phyloP scores from a whole-genome alignment of 2,888 invertebrate genomes.

The Lottia scabra region DNA sequence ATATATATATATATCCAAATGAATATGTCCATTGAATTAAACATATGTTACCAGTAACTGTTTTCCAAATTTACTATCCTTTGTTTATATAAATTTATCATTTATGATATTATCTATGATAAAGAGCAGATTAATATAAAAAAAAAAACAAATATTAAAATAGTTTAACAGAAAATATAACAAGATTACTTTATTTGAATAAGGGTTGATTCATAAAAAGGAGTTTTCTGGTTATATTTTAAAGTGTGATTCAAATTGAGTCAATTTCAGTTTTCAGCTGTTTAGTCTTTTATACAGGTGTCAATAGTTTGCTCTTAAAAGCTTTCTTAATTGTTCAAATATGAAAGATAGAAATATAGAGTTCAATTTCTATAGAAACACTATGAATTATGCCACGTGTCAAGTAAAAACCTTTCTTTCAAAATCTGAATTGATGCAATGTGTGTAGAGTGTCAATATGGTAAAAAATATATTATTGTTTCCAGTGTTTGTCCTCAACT shows the following conservation, averaged over 20 bases:
- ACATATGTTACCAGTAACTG: too few relatives aligned
- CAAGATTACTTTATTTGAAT: conserved; percentile 7
- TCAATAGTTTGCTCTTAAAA: neutral
- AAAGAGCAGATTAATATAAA: too few relatives aligned
- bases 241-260: conserved; percentile 8
- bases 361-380: conserved; percentile 3
- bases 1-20: too few relatives aligned
- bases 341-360: neutral
- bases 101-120: too few relatives aligned
- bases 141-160: too few relatives aligned
- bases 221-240: conserved; percentile 14
- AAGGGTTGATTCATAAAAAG: conserved; percentile 1
- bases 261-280: conserved; percentile 13
- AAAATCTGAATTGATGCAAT: conserved; percentile 1
- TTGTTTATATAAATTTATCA: too few relatives aligned
- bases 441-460: neutral
- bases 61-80: too few relatives aligned
- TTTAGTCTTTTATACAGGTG: neutral
- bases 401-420: neutral
- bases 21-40: too few relatives aligned
- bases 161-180: too few relatives aligned
- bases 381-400: neutral
- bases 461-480: neutral
- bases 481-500: neutral
- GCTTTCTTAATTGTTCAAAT: neutral